Percentiles rank a stretch among this genome's conserved stretches.
These are phyloP conservation scores for Aporrectodea caliginosa DNA, from an alignment of 1,140 invertebrate genomes.

Conservation along the genomic window DNA sequence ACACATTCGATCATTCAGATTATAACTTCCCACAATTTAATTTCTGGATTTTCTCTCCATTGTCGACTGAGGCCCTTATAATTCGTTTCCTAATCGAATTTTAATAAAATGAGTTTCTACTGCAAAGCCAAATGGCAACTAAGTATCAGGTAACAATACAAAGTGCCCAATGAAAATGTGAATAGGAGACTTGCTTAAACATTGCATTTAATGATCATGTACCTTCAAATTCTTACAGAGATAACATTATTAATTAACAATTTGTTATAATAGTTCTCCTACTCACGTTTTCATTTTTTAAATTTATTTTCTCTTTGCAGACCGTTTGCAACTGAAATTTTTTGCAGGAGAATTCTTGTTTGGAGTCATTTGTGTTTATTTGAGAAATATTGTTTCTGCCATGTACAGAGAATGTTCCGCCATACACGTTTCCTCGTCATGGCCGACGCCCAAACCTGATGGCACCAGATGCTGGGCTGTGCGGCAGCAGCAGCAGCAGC, in stretches of 20 bases:
- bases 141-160: too few species aligned
- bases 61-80: too few species aligned
- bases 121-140: too few species aligned
- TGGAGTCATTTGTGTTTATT: neutral
- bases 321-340: neutral
- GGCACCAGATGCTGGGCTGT: neutral
- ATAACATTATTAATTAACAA: neutral
- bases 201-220: too few species aligned
- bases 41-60: too few species aligned
- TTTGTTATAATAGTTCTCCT: neutral
- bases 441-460: neutral
- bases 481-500: conserved; percentile 8
- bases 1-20: too few species aligned
- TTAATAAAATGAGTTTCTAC: too few species aligned
- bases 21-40: too few species aligned
- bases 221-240: neutral
- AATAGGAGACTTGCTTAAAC: too few species aligned
- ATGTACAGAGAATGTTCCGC: neutral
- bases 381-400: neutral
- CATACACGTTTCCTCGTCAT: conserved; percentile 19
- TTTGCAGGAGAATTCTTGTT: neutral
- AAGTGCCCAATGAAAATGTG: too few species aligned
- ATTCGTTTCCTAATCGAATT: too few species aligned
- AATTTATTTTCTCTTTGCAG: neutral
- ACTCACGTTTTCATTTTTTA: neutral